Evolutionary conservation across 2,797 vertebrate genomes (phyloP).

Genomic region (Sebastes baramenuke): DNA sequence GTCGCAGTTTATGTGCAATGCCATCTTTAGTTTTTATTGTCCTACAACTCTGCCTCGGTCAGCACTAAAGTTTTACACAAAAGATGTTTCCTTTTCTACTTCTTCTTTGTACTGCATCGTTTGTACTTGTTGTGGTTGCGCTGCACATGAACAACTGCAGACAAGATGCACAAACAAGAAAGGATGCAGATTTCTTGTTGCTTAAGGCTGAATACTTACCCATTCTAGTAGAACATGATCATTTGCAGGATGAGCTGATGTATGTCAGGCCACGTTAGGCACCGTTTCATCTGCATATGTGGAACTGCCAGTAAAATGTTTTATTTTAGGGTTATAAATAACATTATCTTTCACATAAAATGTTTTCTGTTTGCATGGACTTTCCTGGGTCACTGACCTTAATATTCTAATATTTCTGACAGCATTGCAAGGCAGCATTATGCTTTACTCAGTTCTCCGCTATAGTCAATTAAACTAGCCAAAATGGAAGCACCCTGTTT

Average conservation of each 20-base stretch:
- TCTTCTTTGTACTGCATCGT: not conserved
- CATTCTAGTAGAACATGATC: conserved; percentile 1
- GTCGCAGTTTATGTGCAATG: not conserved
- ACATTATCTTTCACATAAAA: not conserved
- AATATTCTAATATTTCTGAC: not conserved
- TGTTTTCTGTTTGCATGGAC: not conserved
- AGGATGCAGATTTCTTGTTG: conserved; percentile 3
- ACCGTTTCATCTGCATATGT: conserved; percentile 17
- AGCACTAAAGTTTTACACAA: not conserved
- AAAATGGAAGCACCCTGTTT: not conserved
- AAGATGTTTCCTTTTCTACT: not conserved
- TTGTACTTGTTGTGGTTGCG: not conserved
- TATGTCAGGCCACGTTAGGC: not conserved
- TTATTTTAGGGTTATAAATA: not conserved
- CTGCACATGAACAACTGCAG: conserved; percentile 3
- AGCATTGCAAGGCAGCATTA: not conserved
- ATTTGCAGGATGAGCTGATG: not conserved
- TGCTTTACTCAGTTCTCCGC: not conserved
- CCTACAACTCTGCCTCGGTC: not conserved
- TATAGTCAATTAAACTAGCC: not conserved
- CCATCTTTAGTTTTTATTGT: not conserved
- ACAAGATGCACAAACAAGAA: not conserved
- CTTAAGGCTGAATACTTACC: not conserved
- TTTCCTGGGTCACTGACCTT: not conserved
- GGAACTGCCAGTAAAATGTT: conserved; percentile 13